These are phyloP conservation scores for Spongilla lacustris DNA, from an alignment of 37 sponge, comb jelly and placozoan species.

Conservation along the genomic window DNA sequence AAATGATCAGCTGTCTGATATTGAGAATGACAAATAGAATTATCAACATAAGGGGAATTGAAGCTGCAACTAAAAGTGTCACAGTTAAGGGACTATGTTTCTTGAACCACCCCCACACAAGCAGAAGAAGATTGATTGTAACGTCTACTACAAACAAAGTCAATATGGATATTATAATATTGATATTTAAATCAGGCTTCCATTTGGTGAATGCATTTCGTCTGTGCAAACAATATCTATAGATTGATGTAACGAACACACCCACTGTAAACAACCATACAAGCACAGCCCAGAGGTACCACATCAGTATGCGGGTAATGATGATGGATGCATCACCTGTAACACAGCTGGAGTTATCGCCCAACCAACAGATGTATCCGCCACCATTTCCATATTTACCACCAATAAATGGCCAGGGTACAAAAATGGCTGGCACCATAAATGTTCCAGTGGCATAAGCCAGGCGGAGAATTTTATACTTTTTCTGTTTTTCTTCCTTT, in stretches of 20 bases:
- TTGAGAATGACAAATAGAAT: too few relatives aligned
- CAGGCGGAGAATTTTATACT: neutral
- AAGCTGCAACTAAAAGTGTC: too few relatives aligned
- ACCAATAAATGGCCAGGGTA: neutral
- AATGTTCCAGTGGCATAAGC: neutral
- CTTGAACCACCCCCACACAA: too few relatives aligned
- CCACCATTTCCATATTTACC: neutral
- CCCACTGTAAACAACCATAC: neutral
- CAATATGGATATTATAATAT: too few relatives aligned
- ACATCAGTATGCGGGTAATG: neutral
- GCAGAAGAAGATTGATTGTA: too few relatives aligned
- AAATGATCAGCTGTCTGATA: too few relatives aligned
- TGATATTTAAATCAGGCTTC: neutral
- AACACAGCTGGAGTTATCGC: neutral
- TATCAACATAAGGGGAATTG: too few relatives aligned
- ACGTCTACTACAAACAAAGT: too few relatives aligned
- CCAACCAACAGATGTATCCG: neutral
- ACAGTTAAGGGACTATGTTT: too few relatives aligned
- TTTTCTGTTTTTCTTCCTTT: neutral
- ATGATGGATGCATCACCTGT: neutral
- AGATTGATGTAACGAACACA: neutral
- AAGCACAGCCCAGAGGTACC: neutral
- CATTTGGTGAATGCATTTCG: neutral
- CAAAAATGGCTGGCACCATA: neutral
- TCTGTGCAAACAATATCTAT: neutral